A percentile compares a stretch with the other conserved stretches of the same genome.
These are phyloP conservation scores for Enteromius thamalakanensis DNA, from an alignment of 2,797 vertebrate species.

Conservation along the genomic window DNA sequence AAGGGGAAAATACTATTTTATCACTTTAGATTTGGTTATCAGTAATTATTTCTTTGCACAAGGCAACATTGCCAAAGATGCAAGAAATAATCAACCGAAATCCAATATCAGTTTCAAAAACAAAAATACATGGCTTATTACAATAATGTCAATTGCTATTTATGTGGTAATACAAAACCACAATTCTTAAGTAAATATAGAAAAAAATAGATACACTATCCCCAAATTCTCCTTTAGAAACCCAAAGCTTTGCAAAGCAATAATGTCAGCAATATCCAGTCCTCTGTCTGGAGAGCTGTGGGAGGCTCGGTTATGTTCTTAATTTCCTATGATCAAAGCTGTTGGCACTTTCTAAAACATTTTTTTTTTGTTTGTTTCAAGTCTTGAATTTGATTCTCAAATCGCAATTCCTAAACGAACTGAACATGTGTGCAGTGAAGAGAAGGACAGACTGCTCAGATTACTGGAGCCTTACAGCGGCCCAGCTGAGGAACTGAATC, in stretches of 20 bases:
- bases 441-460: constrained; percentile 2
- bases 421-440: not conserved
- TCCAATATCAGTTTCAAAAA: constrained; percentile 1
- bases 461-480: constrained; percentile 10
- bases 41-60: not conserved
- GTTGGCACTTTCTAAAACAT: not conserved
- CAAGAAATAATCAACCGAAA: not conserved
- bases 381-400: not conserved
- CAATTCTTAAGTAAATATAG: constrained; percentile 7
- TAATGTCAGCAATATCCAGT: constrained; percentile 23
- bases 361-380: not conserved
- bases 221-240: constrained; percentile 5
- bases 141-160: constrained; percentile 5
- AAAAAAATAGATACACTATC: constrained; percentile 32
- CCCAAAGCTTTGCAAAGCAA: constrained; percentile 39
- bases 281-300: constrained; percentile 1
- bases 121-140: constrained; percentile 6
- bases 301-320: not conserved
- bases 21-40: not conserved
- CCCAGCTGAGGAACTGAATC: constrained; percentile 11
- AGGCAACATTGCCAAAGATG: not conserved
- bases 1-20: not conserved
- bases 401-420: not conserved
- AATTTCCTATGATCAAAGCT: not conserved
- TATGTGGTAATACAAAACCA: constrained; percentile 24